A percentile compares a stretch with the other conserved stretches of the same genome.
These are phyloP conservation scores for Perdita meconis DNA, from an alignment of 2,888 invertebrate species.

Conservation along the genomic window DNA sequence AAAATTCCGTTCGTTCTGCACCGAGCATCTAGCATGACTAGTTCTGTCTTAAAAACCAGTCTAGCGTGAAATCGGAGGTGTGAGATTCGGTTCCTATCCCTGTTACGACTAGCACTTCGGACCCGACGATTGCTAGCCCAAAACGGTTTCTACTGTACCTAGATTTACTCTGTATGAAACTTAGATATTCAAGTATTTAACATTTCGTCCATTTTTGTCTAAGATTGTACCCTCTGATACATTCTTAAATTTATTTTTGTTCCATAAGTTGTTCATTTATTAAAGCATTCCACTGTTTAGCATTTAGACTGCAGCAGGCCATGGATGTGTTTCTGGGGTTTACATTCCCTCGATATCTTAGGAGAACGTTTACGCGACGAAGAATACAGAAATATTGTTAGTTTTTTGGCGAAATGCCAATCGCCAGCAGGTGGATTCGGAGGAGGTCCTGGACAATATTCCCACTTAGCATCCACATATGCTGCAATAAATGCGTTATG, in stretches of 20 bases:
- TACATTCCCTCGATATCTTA: slow-evolving; percentile 94
- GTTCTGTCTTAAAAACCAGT: too few relatives aligned
- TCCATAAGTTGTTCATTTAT: slow-evolving; percentile 42
- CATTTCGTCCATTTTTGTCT: too few relatives aligned
- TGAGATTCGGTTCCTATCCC: too few relatives aligned
- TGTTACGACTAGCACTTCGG: too few relatives aligned
- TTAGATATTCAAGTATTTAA: too few relatives aligned
- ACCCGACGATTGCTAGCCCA: too few relatives aligned
- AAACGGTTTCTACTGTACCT: too few relatives aligned
- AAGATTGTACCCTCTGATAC: too few relatives aligned
- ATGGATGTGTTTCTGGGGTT: slow-evolving; percentile 99
- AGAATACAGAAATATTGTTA: slow-evolving; percentile 85
- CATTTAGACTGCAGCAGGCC: slow-evolving; percentile 97
- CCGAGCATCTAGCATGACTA: too few relatives aligned
- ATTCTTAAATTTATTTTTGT: slow-evolving; percentile 55
- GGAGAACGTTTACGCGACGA: slow-evolving; percentile 87
- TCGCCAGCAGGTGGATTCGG: slow-evolving; percentile 94
- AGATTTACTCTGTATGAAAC: too few relatives aligned
- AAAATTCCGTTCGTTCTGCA: too few relatives aligned
- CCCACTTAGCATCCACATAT: slow-evolving; percentile 98
- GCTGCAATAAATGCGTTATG: slow-evolving; percentile 97
- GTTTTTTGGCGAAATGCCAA: slow-evolving; percentile 90
- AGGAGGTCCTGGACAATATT: slow-evolving; percentile 96
- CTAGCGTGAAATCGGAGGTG: too few relatives aligned
- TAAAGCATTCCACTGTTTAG: slow-evolving; percentile 78